Evolutionary conservation across 1,140 invertebrate species (phyloP), one percentile per base, ranked within the genome.

Genomic region (Drosophila azteca): DNA sequence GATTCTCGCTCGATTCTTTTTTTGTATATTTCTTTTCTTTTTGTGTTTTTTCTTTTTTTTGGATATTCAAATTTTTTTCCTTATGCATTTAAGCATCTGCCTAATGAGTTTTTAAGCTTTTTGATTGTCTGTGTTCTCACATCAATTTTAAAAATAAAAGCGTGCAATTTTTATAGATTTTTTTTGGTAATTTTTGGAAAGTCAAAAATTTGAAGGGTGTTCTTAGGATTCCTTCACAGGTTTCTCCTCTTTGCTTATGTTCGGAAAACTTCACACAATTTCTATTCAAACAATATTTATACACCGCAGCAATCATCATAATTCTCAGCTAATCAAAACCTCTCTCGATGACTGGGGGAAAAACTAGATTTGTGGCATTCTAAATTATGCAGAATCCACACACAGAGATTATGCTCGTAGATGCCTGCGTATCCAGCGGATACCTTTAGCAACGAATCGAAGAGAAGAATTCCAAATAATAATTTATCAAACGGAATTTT

Each of bases 401-500:
- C 24, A 26, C 24, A 26, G 53, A 15, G 39, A 57, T 17, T 17
- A 52, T 39, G 13, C 44, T 31, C 20, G n/a, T 31, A 26, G 52
- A 58, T 67, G 54, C 29, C 15, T 20, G 55, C 13, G 41, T 49
- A 54, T 63, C 41, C 71, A 52, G 50, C 62, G 52, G 55, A 63
- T 75, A 80, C 66, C 77, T 74, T 55, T 46, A 52, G 59, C 62
- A 58, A 57, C 70, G 51, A 79, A 39, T 39, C 35, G 11, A 39
- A 3, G 9, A 39, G n/a, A n/a, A 11, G 11, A 39, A 77, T 76
- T 73, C 76, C 84, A 82, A 82, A 85, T 76, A 78, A 90, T 76
- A 90, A 90, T 90, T 90, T 90, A 90, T 90, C 88, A 90, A 88
- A 74, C 65, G 50, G 67, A 84, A 69, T 87, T 90, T 90, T 81